Conservation (phyloP, 2,888 invertebrate species). For the Brachyptera risi region DNA sequence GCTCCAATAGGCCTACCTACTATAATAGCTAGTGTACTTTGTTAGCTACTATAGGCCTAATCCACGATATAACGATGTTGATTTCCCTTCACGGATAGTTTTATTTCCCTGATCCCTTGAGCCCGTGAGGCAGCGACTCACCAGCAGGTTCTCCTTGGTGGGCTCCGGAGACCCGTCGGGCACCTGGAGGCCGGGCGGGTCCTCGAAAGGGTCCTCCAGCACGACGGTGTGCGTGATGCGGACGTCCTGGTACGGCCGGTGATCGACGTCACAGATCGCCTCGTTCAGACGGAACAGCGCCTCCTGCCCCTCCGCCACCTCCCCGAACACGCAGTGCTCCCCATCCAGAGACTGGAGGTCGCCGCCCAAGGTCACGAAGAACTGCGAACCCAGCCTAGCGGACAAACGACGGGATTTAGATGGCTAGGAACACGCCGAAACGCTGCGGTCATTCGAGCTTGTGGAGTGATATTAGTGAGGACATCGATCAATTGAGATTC, state of each 20-base stretch:
- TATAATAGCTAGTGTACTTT: too few relatives aligned
- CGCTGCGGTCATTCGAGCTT: too few relatives aligned
- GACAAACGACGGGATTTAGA: too few relatives aligned
- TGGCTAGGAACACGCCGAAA: too few relatives aligned
- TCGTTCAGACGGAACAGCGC: constrained; percentile 87
- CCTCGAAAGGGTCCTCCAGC: constrained; percentile 93
- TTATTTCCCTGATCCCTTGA: too few relatives aligned
- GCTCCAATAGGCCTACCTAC: too few relatives aligned
- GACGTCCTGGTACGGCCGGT: constrained; percentile 91
- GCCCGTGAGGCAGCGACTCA: constrained; percentile 39
- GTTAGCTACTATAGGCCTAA: too few relatives aligned
- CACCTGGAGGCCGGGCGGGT: constrained; percentile 70
- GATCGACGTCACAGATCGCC: constrained; percentile 82
- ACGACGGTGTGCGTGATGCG: constrained; percentile 92
- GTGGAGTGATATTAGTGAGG: too few relatives aligned
- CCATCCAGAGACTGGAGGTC: constrained; percentile 87
- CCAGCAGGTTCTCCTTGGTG: constrained; percentile 66
- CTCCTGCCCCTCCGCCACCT: constrained; percentile 88
- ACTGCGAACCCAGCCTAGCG: constrained; percentile 75
- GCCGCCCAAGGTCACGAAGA: constrained; percentile 88
- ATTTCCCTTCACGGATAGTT: too few relatives aligned
- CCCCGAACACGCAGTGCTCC: constrained; percentile 92
- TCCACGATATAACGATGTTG: too few relatives aligned
- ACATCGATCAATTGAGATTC: too few relatives aligned
- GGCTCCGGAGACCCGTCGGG: constrained; percentile 90